Evolutionary conservation across 2,888 invertebrate species (phyloP), one percentile per base, ranked within the genome.

Genomic region (Tortricodes alternella): DNA sequence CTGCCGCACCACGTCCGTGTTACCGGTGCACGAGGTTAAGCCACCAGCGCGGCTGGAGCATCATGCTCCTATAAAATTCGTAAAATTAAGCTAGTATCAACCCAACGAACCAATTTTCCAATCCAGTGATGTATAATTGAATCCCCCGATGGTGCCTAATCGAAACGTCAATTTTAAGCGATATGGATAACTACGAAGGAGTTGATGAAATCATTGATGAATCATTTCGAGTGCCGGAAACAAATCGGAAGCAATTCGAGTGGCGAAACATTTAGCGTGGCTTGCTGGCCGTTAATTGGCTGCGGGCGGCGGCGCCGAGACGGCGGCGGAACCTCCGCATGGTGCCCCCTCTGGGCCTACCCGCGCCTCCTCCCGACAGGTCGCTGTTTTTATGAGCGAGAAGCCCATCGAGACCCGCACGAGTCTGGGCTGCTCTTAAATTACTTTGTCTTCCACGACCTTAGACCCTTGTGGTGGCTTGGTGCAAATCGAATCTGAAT

Each of bases 251-350:
- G 87, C 82, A 82, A 82, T 84, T 81, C 74, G 71, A 89, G 83
- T 83, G 80, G 80, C 71, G 88, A 86, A 89, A 88, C 83, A 86
- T 84, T 88, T 83, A 83, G 75, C 82, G 79, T 86, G 82, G 84
- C 76, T 83, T 87, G 86, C 86, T 77, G 82, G 77, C 84, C 82
- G 89, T 87, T 89, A 89, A 89, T 89, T 89, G 89, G 88, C 87
- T 89, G 89, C 89, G 89, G 89, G 89, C 83, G 89, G 88, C 79
- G 89, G 89, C 89, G 90, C 89, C 89, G 89, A 89, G 89, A 89
- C 89, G 87, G 86, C 87, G 87, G 88, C 79, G 83, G 88, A 83
- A 88, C 89, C 89, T 83, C 90, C 85, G 90, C 90, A 89, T 87
- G 88, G 85, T 78, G 72, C 83, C 85, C 80, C 80, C 84, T 68